Evolutionary conservation across 2,888 invertebrate genomes (phyloP).

Genomic region (Acanthacorydalis orientalis): DNA sequence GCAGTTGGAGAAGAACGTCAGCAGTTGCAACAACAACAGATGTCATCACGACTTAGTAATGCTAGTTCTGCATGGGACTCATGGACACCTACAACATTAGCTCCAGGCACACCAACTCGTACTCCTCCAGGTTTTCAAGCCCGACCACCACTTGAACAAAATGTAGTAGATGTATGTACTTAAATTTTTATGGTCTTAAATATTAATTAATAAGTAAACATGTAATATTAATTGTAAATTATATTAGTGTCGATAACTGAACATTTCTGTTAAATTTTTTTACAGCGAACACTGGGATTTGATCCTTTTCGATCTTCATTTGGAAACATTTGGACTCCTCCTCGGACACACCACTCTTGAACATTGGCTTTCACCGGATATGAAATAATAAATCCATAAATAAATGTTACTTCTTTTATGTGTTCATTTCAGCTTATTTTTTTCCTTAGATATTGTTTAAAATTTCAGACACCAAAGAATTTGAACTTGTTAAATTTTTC

Average conservation of each 20-base stretch:
- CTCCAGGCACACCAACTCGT: slow-evolving; percentile 20
- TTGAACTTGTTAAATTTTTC: too few relatives aligned
- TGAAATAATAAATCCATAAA: too few relatives aligned
- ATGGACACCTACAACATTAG: slow-evolving; percentile 14
- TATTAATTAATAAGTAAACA: too few relatives aligned
- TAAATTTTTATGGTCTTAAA: neutral
- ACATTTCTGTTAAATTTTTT: slow-evolving; percentile 1
- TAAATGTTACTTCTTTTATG: too few relatives aligned
- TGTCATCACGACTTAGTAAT: slow-evolving; percentile 6
- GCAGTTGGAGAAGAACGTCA: slow-evolving; percentile 23
- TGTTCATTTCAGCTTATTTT: too few relatives aligned
- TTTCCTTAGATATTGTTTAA: too few relatives aligned
- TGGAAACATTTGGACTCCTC: slow-evolving; percentile 25
- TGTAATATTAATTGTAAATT: neutral
- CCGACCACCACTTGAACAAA: slow-evolving; percentile 12
- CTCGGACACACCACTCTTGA: slow-evolving; percentile 18
- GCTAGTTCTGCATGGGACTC: slow-evolving; percentile 22
- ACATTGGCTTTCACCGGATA: neutral
- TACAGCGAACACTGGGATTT: slow-evolving; percentile 19
- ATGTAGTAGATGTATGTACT: slow-evolving; percentile 7
- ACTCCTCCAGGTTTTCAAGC: slow-evolving; percentile 25
- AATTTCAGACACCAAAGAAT: too few relatives aligned
- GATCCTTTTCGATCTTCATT: slow-evolving; percentile 26
- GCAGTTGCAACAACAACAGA: slow-evolving; percentile 9
- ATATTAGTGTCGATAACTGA: neutral